Evolutionary conservation across 2,888 invertebrate species (phyloP).

Genomic region (Corythucha ciliata): DNA sequence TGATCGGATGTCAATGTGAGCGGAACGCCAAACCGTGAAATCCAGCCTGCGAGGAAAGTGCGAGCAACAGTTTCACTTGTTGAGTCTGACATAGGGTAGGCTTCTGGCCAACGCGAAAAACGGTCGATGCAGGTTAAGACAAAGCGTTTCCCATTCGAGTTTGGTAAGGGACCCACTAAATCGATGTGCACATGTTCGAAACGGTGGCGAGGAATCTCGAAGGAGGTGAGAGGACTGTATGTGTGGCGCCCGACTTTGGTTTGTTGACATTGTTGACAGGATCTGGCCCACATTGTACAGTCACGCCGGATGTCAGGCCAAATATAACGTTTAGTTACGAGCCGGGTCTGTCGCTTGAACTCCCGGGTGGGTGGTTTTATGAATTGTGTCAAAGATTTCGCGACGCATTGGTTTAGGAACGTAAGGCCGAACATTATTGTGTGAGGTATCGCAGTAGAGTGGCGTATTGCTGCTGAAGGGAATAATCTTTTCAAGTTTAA

Average conservation of each 20-base stretch:
- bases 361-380: conserved; percentile 36
- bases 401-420: conserved; percentile 20
- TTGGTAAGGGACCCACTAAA: conserved; percentile 33
- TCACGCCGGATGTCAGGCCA: conserved; percentile 41
- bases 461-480: not conserved
- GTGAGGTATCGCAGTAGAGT: conserved; percentile 7
- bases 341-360: conserved; percentile 32
- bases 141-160: conserved; percentile 33
- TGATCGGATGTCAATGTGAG: conserved; percentile 39
- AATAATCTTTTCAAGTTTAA: not conserved
- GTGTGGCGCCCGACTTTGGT: conserved; percentile 39
- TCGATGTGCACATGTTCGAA: conserved; percentile 40
- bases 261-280: conserved; percentile 40
- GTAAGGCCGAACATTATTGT: conserved; percentile 18
- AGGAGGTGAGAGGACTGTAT: conserved; percentile 33
- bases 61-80: conserved; percentile 40
- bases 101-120: conserved; percentile 42
- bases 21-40: conserved; percentile 42
- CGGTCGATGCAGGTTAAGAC: conserved; percentile 39
- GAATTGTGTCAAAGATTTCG: conserved; percentile 29
- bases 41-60: conserved; percentile 40
- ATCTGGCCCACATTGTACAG: conserved; percentile 37
- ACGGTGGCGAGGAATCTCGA: conserved; percentile 34
- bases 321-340: conserved; percentile 39
- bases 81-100: conserved; percentile 39